Conservation (phyloP, 2,113 vertebrate genomes). For the Ictidomys tridecemlineatus region DNA sequence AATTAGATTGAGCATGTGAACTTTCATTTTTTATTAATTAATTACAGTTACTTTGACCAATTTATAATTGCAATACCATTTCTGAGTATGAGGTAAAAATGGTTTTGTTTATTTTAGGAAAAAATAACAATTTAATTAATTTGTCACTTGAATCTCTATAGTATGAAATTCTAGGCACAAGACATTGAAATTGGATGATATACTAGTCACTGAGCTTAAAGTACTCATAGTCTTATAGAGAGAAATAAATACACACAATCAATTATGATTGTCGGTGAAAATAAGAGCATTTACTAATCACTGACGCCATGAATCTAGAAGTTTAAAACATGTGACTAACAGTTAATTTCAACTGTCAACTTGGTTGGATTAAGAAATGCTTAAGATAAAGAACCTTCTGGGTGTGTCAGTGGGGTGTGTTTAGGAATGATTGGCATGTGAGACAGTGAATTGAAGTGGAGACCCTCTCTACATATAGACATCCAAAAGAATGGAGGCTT, state of each 20-base stretch:
- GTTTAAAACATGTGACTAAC: neutral
- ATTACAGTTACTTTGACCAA: neutral
- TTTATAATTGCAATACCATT: neutral
- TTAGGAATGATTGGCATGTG: too few species aligned
- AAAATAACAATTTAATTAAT: neutral
- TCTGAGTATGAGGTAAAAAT: neutral
- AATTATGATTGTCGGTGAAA: neutral
- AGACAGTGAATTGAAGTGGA: too few species aligned
- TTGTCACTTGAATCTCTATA: neutral
- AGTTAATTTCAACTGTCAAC: too few species aligned
- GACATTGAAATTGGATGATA: neutral
- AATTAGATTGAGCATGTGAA: neutral
- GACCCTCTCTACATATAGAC: too few species aligned
- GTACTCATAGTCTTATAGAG: neutral
- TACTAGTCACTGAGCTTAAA: neutral
- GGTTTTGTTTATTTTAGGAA: neutral
- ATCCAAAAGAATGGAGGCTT: too few species aligned
- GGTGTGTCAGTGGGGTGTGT: too few species aligned
- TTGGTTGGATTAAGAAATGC: too few species aligned
- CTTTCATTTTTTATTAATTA: neutral
- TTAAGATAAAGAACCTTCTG: too few species aligned
- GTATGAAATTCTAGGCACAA: neutral
- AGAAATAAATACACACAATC: neutral
- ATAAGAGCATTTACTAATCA: neutral
- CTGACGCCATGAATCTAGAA: neutral